Conservation (phyloP, 2,113 vertebrate species). For the Prunella himalayana region DNA sequence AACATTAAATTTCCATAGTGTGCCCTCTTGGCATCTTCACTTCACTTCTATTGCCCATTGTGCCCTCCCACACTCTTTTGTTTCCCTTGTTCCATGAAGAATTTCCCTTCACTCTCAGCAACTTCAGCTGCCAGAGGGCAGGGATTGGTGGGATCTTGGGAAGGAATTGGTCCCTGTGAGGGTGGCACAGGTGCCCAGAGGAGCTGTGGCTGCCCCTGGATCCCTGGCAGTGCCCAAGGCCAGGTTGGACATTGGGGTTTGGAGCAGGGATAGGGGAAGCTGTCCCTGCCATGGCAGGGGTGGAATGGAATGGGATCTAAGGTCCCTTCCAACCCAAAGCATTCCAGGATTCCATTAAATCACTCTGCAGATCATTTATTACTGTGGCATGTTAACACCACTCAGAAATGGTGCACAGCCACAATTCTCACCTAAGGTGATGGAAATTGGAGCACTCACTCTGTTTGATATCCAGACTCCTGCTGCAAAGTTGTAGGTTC, state of each 20-base stretch:
- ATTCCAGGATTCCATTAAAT: background rate
- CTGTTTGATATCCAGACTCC: background rate
- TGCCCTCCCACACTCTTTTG: background rate
- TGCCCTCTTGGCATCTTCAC: background rate
- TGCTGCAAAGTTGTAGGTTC: background rate
- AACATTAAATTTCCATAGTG: background rate
- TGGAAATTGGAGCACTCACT: background rate
- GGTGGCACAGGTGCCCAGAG: background rate
- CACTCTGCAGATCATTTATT: background rate
- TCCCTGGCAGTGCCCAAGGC: background rate
- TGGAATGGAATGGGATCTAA: background rate
- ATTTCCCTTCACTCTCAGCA: background rate
- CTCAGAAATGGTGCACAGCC: background rate
- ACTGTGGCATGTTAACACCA: background rate
- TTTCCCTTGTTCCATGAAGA: background rate
- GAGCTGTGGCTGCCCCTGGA: background rate
- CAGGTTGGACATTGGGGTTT: fast-evolving
- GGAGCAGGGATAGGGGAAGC: background rate
- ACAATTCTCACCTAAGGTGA: background rate
- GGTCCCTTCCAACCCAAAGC: background rate
- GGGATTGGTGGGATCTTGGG: background rate
- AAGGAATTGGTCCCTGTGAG: background rate
- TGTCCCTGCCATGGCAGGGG: background rate
- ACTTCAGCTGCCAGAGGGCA: background rate
- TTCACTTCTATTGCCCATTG: background rate